Percentiles rank a stretch among this genome's conserved stretches.
Evolutionary conservation across 2,888 invertebrate species (phyloP).

Genomic region (Tridacna crocea): DNA sequence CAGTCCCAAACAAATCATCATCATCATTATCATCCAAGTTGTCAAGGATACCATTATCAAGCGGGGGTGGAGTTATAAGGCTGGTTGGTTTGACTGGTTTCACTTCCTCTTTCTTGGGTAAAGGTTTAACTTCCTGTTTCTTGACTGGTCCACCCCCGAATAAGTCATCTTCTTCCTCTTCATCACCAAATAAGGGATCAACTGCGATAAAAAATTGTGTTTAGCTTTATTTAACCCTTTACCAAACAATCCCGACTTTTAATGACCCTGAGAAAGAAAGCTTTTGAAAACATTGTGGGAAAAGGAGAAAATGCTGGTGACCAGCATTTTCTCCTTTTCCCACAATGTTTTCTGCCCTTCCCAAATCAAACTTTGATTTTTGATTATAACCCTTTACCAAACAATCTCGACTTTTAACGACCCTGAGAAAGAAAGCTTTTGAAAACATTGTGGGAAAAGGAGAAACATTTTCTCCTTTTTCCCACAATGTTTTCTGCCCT

Average conservation of each 20-base stretch:
- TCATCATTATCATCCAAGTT: constrained; percentile 12
- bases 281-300: background rate
- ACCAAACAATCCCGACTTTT: background rate
- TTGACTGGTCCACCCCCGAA: constrained; percentile 31
- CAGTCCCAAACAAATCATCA: constrained; percentile 30
- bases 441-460: too few species aligned
- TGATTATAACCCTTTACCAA: too few species aligned
- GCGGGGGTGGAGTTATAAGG: constrained; percentile 1
- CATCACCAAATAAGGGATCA: constrained; percentile 57
- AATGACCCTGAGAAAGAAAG: background rate
- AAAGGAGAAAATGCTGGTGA: background rate
- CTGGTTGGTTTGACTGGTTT: constrained; percentile 7
- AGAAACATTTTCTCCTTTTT: too few species aligned
- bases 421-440: too few species aligned
- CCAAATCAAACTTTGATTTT: too few species aligned
- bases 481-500: too few species aligned
- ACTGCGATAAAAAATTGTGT: constrained; percentile 14
- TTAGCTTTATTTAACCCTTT: too few species aligned
- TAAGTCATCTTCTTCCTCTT: constrained; percentile 50
- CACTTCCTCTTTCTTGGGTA: background rate
- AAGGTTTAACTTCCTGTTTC: constrained; percentile 31
- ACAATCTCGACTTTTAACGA: too few species aligned
- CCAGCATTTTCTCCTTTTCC: background rate
- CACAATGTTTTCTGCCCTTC: too few species aligned
- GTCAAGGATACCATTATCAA: constrained; percentile 18